These are phyloP conservation scores for Callipepla californica DNA, from an alignment of 2,113 vertebrate species.

Conservation along the genomic window DNA sequence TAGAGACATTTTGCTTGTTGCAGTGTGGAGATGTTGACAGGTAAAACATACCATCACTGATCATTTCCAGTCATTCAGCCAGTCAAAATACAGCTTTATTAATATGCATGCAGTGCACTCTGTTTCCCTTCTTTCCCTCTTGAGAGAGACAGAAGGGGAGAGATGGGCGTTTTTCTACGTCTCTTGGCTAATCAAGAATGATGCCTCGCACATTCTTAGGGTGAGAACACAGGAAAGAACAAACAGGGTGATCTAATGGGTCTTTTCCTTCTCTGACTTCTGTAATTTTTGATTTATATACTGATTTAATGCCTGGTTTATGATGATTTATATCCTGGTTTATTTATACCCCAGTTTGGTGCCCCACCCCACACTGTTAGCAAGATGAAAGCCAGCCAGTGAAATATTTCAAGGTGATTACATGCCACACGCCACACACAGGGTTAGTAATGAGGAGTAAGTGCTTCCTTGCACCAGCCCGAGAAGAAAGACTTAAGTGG, in stretches of 20 bases:
- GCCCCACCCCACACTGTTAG: neutral
- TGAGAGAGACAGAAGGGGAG: conserved; percentile 42
- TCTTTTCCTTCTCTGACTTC: conserved; percentile 34
- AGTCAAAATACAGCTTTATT: conserved; percentile 74
- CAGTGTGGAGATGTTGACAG: conserved; percentile 53
- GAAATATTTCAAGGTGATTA: conserved; percentile 61
- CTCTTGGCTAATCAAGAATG: conserved; percentile 68
- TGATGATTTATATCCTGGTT: conserved; percentile 50
- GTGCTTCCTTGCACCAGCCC: conserved; percentile 10
- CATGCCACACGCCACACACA: neutral
- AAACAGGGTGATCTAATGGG: conserved; percentile 48
- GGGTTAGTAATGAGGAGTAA: conserved; percentile 13
- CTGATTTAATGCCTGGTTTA: conserved; percentile 50
- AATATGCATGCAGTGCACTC: conserved; percentile 50
- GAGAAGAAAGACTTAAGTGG: neutral
- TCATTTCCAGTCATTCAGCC: conserved; percentile 60
- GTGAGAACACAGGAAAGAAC: conserved; percentile 38
- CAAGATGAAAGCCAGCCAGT: conserved; percentile 2
- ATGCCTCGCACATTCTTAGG: conserved; percentile 43
- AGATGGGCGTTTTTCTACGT: conserved; percentile 1
- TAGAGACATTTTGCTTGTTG: conserved; percentile 19
- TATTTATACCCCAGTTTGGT: neutral
- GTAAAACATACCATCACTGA: conserved; percentile 54
- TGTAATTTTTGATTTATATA: conserved; percentile 67
- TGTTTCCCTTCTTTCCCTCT: conserved; percentile 32